These are phyloP conservation scores for Leptopilina boulardi DNA, from an alignment of 1,140 invertebrate species.

Conservation along the genomic window DNA sequence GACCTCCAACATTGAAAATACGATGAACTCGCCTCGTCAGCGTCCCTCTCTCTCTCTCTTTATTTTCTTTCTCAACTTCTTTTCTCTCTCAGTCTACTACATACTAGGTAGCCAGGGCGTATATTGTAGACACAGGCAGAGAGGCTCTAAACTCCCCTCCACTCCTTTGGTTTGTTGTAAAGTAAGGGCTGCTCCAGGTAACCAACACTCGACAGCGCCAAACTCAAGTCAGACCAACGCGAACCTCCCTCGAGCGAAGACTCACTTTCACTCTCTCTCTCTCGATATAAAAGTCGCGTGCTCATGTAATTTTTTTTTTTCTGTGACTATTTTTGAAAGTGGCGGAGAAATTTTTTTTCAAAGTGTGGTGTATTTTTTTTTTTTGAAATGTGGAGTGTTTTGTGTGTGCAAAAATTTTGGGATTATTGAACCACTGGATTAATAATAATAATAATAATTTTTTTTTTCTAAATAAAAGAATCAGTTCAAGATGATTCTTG, in stretches of 20 bases:
- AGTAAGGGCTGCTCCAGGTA: conserved; percentile 74
- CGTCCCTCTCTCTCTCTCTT: conserved; percentile 39
- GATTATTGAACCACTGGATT: neutral
- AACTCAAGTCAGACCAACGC: conserved; percentile 74
- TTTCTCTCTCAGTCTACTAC: conserved; percentile 43
- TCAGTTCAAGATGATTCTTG: conserved; percentile 65
- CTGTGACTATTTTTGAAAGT: conserved; percentile 39
- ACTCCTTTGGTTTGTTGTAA: conserved; percentile 58
- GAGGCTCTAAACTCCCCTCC: conserved; percentile 64
- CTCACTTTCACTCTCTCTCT: conserved; percentile 74
- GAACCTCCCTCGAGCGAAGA: conserved; percentile 75
- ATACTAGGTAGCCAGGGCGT: conserved; percentile 69
- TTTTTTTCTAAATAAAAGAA: no score
- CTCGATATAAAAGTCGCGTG: neutral
- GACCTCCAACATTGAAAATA: conserved; percentile 80
- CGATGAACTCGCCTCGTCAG: conserved; percentile 76
- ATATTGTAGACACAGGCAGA: conserved; percentile 67
- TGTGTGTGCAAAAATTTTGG: conserved; percentile 11
- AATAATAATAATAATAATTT: no score
- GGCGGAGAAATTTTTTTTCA: neutral
- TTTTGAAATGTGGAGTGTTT: no score
- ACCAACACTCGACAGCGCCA: conserved; percentile 69
- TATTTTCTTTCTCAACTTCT: conserved; percentile 25
- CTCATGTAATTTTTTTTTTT: neutral
- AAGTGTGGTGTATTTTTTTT: neutral